Evolutionary conservation across 2,888 invertebrate genomes (phyloP).

Genomic region (Drosophila niveifrons): DNA sequence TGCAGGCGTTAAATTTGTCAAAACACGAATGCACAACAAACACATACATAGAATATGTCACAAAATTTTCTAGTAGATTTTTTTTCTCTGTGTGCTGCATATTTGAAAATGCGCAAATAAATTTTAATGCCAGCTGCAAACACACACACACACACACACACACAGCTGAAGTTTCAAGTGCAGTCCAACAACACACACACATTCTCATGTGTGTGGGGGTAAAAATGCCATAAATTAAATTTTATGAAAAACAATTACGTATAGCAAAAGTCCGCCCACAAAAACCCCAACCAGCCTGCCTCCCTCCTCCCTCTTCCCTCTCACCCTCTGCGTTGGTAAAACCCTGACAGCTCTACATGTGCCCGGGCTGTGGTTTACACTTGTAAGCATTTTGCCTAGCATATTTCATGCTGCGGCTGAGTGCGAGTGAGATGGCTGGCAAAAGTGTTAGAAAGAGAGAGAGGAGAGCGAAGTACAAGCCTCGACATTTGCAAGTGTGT

Average conservation of each 20-base stretch:
- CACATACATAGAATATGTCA: slow-evolving; percentile 50
- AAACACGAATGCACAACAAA: slow-evolving; percentile 24
- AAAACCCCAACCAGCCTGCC: slow-evolving; percentile 9
- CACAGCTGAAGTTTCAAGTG: slow-evolving; percentile 72
- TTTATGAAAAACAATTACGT: slow-evolving; percentile 81
- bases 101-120: slow-evolving; percentile 62
- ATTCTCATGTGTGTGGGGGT: slow-evolving; percentile 35
- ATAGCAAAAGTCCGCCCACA: slow-evolving; percentile 52
- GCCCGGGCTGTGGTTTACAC: slow-evolving; percentile 77
- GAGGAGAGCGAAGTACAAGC: slow-evolving; percentile 30
- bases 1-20: slow-evolving; percentile 69
- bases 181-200: slow-evolving; percentile 52
- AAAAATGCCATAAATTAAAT: slow-evolving; percentile 80
- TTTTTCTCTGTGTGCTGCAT: slow-evolving; percentile 36
- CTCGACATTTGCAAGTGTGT: slow-evolving; percentile 75
- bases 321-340: not conserved
- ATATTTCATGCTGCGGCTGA: slow-evolving; percentile 64
- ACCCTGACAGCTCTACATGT: slow-evolving; percentile 68
- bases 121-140: slow-evolving; percentile 67
- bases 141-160: slow-evolving; percentile 30
- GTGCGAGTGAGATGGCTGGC: not conserved
- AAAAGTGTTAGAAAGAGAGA: not conserved
- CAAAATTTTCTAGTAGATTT: slow-evolving; percentile 48
- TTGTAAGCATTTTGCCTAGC: slow-evolving; percentile 78
- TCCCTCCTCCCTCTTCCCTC: not conserved